These are phyloP conservation scores for Ginglymostoma cirratum DNA, from an alignment of 2,113 vertebrate genomes.

Conservation along the genomic window DNA sequence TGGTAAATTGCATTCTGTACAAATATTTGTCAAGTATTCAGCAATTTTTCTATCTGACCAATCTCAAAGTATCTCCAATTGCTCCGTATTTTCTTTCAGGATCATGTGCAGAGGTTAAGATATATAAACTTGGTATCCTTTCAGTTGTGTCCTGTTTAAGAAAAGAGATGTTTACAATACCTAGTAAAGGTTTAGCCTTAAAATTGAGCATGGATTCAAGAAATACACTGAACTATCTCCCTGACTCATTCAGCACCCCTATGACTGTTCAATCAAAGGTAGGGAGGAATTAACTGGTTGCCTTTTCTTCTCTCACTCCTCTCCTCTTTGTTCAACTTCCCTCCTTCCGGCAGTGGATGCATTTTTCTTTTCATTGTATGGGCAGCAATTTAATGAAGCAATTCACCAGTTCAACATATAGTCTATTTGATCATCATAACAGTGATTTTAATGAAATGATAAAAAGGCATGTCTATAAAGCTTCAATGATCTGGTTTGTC, in stretches of 20 bases:
- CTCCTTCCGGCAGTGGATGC: not conserved
- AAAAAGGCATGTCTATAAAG: not conserved
- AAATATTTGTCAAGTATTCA: not conserved
- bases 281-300: conserved; percentile 39
- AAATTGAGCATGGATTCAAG: conserved; percentile 67
- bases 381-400: not conserved
- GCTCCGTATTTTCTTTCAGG: conserved; percentile 47
- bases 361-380: not conserved
- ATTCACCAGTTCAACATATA: not conserved
- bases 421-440: not conserved
- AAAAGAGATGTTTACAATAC: conserved; percentile 70
- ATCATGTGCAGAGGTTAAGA: conserved; percentile 66
- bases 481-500: not conserved
- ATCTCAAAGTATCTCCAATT: not conserved
- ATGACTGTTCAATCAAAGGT: conserved; percentile 70
- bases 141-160: conserved; percentile 75
- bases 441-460: not conserved
- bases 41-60: not conserved
- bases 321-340: not conserved
- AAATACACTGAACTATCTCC: conserved; percentile 67
- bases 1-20: conserved; percentile 39
- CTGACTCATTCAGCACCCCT: conserved; percentile 62
- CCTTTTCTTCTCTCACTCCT: not conserved
- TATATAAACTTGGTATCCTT: conserved; percentile 72
- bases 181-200: conserved; percentile 58